Conservation (phyloP, 2,888 invertebrate species). For the Metellina segmentata region DNA sequence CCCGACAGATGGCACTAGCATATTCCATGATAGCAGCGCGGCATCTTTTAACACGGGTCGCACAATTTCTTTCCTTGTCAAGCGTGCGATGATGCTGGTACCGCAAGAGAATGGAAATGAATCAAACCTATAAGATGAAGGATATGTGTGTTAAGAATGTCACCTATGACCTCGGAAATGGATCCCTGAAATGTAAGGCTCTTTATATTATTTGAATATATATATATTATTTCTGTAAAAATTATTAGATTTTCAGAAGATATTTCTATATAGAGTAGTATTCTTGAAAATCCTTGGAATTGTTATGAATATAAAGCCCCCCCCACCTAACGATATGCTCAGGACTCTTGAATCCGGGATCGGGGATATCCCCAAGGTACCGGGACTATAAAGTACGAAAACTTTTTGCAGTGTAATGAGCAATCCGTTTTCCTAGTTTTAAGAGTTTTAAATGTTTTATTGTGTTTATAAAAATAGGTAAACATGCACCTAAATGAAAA, state of each 20-base stretch:
- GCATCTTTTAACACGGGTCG: neutral
- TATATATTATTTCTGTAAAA: neutral
- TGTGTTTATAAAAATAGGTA: too few relatives aligned
- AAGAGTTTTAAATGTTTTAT: too few relatives aligned
- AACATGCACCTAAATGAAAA: too few relatives aligned
- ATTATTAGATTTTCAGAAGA: neutral
- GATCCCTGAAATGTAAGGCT: neutral
- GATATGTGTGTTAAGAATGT: neutral
- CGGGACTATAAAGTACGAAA: too few relatives aligned
- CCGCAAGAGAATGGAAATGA: neutral
- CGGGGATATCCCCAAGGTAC: too few relatives aligned
- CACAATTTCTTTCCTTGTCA: neutral
- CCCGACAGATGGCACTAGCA: neutral
- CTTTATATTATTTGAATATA: neutral
- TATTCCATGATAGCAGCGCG: neutral
- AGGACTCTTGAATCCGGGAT: too few relatives aligned
- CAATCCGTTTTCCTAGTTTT: too few relatives aligned
- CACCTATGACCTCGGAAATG: neutral
- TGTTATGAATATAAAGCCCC: too few relatives aligned
- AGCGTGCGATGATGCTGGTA: neutral
- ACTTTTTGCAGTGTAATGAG: too few relatives aligned
- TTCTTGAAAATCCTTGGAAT: too few relatives aligned
- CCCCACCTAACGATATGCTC: too few relatives aligned
- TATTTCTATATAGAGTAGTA: too few relatives aligned
- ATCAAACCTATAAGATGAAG: constrained; percentile 7